Conservation (phyloP, 1,140 invertebrate genomes). For the Drosophila kohkoa region DNA sequence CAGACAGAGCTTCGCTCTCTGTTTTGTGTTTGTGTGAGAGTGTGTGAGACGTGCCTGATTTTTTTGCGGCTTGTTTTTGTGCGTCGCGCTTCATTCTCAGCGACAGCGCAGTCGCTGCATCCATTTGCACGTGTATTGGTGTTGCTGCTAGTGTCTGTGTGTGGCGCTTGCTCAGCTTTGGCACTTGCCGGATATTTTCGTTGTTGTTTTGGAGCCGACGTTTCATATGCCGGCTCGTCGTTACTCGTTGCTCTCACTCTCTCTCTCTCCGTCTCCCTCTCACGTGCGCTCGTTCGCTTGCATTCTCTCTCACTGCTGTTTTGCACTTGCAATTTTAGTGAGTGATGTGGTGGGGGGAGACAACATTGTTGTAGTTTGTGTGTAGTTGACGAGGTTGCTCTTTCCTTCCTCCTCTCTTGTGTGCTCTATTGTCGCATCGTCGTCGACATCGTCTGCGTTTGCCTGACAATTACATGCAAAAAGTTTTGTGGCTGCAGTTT, state of each 20-base stretch:
- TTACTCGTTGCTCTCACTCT: constrained; percentile 17
- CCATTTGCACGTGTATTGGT: constrained; percentile 32
- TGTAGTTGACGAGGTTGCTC: constrained; percentile 22
- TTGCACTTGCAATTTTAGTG: constrained; percentile 41
- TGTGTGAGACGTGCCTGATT: not conserved
- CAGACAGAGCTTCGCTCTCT: constrained; percentile 7
- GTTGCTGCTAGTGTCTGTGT: constrained; percentile 55
- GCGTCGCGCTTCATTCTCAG: constrained; percentile 13
- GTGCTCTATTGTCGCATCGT: constrained; percentile 23
- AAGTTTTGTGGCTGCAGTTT: constrained; percentile 31
- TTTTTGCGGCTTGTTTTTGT: constrained; percentile 38
- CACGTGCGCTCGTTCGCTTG: not conserved
- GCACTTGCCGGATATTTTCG: constrained; percentile 77
- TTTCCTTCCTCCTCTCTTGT: constrained; percentile 3
- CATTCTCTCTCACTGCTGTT: constrained; percentile 9
- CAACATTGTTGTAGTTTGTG: constrained; percentile 35
- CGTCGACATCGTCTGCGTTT: constrained; percentile 21
- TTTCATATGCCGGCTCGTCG: constrained; percentile 66
- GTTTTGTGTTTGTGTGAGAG: not conserved
- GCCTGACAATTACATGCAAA: constrained; percentile 40
- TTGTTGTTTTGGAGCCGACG: constrained; percentile 66
- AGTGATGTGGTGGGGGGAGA: constrained; percentile 3
- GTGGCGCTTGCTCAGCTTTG: constrained; percentile 74
- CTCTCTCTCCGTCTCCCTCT: not conserved
- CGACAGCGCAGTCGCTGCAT: constrained; percentile 30